These are phyloP conservation scores for Acipenser transmontanus DNA, from an alignment of 2,797 vertebrate species.

Conservation along the genomic window DNA sequence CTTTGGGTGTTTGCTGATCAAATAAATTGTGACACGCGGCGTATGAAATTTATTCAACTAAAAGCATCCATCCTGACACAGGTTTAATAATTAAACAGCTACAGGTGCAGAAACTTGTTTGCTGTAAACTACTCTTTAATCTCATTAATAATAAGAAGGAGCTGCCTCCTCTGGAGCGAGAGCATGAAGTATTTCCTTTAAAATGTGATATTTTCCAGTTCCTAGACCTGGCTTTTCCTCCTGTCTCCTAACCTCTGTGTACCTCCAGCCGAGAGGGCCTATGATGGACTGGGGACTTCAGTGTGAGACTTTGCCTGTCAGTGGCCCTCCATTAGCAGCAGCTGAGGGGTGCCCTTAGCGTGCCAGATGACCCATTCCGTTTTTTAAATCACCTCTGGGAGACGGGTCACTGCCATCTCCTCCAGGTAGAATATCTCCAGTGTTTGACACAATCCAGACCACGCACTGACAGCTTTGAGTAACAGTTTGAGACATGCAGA, in stretches of 20 bases:
- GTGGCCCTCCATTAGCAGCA: not conserved
- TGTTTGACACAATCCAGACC: no score
- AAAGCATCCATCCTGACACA: not conserved
- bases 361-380: not conserved
- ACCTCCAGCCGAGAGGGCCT: not conserved
- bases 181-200: no score
- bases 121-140: not conserved
- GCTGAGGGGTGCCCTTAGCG: not conserved
- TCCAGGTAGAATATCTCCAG: no score
- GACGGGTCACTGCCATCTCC: not conserved
- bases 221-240: not conserved
- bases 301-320: not conserved
- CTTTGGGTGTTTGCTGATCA: not conserved
- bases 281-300: not conserved
- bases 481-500: no score
- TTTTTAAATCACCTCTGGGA: not conserved
- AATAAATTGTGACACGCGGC: not conserved
- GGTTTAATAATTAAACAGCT: conserved; percentile 4
- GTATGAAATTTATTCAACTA: not conserved
- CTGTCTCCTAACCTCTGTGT: not conserved
- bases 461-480: no score
- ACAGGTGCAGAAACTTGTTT: not conserved
- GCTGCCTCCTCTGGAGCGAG: not conserved
- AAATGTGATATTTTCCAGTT: not conserved
- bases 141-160: not conserved